phyloP scores from a whole-genome alignment of 2,888 invertebrate species.

The Tenodera sinensis region DNA sequence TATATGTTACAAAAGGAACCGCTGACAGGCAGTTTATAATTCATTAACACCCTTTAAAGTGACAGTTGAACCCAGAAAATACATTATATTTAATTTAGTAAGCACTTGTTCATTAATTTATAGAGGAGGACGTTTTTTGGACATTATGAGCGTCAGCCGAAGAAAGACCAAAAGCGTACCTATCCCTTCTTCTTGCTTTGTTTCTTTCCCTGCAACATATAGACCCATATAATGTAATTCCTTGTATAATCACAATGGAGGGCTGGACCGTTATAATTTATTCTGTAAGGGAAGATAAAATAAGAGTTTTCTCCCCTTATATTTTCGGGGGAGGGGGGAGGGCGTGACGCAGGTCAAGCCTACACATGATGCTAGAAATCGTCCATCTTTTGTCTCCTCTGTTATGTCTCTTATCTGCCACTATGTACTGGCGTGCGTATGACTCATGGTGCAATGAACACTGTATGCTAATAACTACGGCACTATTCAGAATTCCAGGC shows the following conservation, averaged over 20 bases:
- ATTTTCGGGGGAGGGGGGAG: neutral
- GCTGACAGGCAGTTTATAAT: neutral
- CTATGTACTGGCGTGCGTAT: neutral
- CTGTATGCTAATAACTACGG: neutral
- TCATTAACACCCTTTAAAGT: slow-evolving; percentile 7
- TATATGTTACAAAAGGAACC: neutral
- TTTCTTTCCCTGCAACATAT: neutral
- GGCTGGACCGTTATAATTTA: slow-evolving; percentile 16
- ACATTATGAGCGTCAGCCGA: neutral
- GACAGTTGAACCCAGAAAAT: neutral
- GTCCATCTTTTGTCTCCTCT: slow-evolving; percentile 14
- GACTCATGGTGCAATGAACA: neutral
- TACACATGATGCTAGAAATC: slow-evolving; percentile 3
- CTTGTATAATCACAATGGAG: slow-evolving; percentile 13
- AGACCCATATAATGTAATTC: slow-evolving; percentile 4
- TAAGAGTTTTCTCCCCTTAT: slow-evolving; percentile 8
- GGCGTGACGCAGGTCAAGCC: neutral
- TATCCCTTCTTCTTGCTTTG: neutral
- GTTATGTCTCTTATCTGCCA: slow-evolving; percentile 3
- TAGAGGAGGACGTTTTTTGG: neutral
- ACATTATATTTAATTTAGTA: neutral
- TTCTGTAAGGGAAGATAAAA: slow-evolving; percentile 14
- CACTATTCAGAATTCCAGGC: no score
- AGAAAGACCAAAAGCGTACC: neutral
- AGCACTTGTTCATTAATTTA: slow-evolving; percentile 6